These are phyloP conservation scores for Lepus townsendii DNA, from an alignment of 2,797 vertebrate species.

Conservation along the genomic window DNA sequence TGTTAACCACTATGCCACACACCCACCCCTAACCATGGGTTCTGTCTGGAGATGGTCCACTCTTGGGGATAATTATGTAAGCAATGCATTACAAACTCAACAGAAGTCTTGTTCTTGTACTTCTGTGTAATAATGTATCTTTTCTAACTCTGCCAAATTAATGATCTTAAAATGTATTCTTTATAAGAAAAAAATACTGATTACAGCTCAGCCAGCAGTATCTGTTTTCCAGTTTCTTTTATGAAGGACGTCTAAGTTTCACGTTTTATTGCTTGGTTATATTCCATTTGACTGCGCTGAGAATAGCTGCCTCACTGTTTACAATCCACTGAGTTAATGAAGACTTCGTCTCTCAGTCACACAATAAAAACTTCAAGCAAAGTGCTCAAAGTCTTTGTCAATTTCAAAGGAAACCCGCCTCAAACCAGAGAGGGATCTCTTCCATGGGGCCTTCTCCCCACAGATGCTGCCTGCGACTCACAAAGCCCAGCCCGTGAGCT, in stretches of 20 bases:
- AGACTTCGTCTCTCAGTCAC: slow-evolving; percentile 10
- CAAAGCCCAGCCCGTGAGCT: neutral
- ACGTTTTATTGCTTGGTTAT: neutral
- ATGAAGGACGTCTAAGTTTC: slow-evolving; percentile 1
- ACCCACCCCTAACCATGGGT: neutral
- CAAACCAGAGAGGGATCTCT: neutral
- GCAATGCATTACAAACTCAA: slow-evolving; percentile 7
- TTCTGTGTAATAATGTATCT: neutral
- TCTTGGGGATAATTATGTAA: slow-evolving; percentile 16
- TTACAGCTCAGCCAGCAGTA: slow-evolving; percentile 12
- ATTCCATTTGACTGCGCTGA: slow-evolving; percentile 46
- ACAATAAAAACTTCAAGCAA: slow-evolving; percentile 44
- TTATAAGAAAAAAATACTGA: slow-evolving; percentile 32
- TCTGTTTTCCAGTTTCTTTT: slow-evolving; percentile 16
- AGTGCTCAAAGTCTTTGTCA: slow-evolving; percentile 40
- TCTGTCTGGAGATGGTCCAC: slow-evolving; percentile 14
- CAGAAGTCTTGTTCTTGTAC: neutral
- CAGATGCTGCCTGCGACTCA: neutral
- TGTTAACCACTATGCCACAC: too few species aligned
- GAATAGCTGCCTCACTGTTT: neutral
- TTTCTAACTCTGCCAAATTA: slow-evolving; percentile 53
- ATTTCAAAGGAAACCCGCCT: neutral
- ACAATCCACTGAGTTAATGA: slow-evolving; percentile 4
- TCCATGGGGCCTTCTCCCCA: neutral
- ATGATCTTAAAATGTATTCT: slow-evolving; percentile 23